phyloP scores from a whole-genome alignment of 2,888 invertebrate genomes.

The Leucophenga montana region DNA sequence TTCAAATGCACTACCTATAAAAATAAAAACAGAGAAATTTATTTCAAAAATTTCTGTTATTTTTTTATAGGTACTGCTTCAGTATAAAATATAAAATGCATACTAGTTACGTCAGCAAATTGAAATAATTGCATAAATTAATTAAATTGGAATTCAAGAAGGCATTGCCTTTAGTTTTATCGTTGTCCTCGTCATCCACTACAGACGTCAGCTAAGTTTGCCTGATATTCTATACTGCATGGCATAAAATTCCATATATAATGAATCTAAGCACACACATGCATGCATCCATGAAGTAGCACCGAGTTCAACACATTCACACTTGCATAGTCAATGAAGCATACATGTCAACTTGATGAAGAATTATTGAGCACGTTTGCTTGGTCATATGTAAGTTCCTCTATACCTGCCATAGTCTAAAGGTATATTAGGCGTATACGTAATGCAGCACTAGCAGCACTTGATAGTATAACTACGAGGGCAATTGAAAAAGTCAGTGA shows the following conservation, averaged over 20 bases:
- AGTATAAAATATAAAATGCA: not conserved
- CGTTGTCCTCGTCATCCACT: not conserved
- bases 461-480: constrained; percentile 45
- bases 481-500: too few species aligned
- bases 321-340: constrained; percentile 26
- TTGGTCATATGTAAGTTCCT: not conserved
- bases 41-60: too few species aligned
- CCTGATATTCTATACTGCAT: constrained; percentile 34
- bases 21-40: constrained; percentile 32
- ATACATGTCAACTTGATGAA: constrained; percentile 15
- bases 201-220: constrained; percentile 9
- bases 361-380: constrained; percentile 56
- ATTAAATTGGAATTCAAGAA: constrained; percentile 44
- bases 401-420: constrained; percentile 23
- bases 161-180: not conserved
- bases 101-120: constrained; percentile 61
- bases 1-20: constrained; percentile 3
- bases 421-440: constrained; percentile 42
- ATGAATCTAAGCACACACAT: constrained; percentile 19
- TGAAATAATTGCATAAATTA: constrained; percentile 66
- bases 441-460: constrained; percentile 37
- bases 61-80: too few species aligned
- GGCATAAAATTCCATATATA: constrained; percentile 25
- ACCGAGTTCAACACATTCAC: constrained; percentile 5
- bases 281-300: not conserved